phyloP scores from a whole-genome alignment of 2,888 invertebrate genomes.

The Spodoptera picta region DNA sequence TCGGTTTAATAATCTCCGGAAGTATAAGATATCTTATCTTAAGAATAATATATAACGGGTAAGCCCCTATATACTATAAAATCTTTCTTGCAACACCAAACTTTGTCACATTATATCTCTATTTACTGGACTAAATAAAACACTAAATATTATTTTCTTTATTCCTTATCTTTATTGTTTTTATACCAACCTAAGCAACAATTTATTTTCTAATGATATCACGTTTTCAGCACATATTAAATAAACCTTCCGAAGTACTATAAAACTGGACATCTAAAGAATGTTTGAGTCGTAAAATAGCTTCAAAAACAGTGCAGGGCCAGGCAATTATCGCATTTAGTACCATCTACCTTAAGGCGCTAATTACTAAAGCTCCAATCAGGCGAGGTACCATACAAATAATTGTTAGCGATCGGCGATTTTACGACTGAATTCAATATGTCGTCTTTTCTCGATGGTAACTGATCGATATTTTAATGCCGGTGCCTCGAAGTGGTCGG shows the following conservation, averaged over 20 bases:
- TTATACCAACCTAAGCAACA: constrained; percentile 31
- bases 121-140: constrained; percentile 12
- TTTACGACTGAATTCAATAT: too few relatives aligned
- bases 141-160: constrained; percentile 34
- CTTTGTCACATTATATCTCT: constrained; percentile 30
- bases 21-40: too few relatives aligned
- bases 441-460: too few relatives aligned
- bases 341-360: neutral
- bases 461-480: too few relatives aligned
- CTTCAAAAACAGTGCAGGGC: neutral
- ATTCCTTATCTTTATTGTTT: constrained; percentile 48
- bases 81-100: constrained; percentile 18
- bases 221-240: constrained; percentile 2
- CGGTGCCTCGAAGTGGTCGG: too few relatives aligned
- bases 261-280: too few relatives aligned
- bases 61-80: too few relatives aligned
- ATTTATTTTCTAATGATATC: constrained; percentile 3
- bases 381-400: too few relatives aligned
- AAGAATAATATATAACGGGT: too few relatives aligned
- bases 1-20: too few relatives aligned
- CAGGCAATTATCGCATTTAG: neutral
- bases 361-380: neutral
- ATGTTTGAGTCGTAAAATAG: neutral
- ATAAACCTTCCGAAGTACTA: neutral
- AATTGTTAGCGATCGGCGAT: too few relatives aligned